phyloP scores from a whole-genome alignment of 2,888 invertebrate species.

The Cheilosia urbana region DNA sequence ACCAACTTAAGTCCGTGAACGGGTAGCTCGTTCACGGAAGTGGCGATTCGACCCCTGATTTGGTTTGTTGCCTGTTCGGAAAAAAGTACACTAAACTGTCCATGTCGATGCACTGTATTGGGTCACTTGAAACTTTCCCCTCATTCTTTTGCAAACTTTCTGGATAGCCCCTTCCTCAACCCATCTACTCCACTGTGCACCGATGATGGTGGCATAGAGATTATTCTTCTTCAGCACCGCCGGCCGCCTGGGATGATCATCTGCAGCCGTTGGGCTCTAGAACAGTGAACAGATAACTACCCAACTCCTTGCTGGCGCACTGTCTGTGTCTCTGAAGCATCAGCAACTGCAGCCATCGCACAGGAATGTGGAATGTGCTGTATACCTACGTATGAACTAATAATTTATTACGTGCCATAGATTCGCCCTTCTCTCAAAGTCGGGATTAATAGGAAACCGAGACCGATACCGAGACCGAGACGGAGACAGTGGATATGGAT shows the following conservation, averaged over 20 bases:
- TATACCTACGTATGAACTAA: slow-evolving; percentile 67
- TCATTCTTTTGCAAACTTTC: background rate
- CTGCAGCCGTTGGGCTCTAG: slow-evolving; percentile 28
- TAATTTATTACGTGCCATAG: slow-evolving; percentile 75
- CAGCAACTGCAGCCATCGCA: slow-evolving; percentile 38
- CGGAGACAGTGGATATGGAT: slow-evolving; percentile 2
- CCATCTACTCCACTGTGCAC: slow-evolving; percentile 44
- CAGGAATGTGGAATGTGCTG: slow-evolving; percentile 56
- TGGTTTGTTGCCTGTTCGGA: too few relatives aligned
- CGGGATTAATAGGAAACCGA: slow-evolving; percentile 44
- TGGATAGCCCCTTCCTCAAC: background rate
- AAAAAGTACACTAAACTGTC: too few relatives aligned
- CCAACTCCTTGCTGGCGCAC: slow-evolving; percentile 20
- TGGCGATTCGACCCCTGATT: too few relatives aligned
- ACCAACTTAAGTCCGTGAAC: too few relatives aligned
- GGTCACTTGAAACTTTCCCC: too few relatives aligned
- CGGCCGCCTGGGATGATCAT: slow-evolving; percentile 28
- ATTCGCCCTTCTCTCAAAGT: slow-evolving; percentile 55
- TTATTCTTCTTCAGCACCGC: slow-evolving; percentile 24
- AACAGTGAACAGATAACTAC: slow-evolving; percentile 54
- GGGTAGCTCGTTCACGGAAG: too few relatives aligned
- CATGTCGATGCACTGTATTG: too few relatives aligned
- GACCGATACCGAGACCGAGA: slow-evolving; percentile 30
- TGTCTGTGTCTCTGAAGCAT: slow-evolving; percentile 38
- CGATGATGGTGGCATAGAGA: slow-evolving; percentile 38